Base-by-base conservation (phyloP, 2,113 vertebrate genomes). In the Addax nasomaculatus region DNA sequence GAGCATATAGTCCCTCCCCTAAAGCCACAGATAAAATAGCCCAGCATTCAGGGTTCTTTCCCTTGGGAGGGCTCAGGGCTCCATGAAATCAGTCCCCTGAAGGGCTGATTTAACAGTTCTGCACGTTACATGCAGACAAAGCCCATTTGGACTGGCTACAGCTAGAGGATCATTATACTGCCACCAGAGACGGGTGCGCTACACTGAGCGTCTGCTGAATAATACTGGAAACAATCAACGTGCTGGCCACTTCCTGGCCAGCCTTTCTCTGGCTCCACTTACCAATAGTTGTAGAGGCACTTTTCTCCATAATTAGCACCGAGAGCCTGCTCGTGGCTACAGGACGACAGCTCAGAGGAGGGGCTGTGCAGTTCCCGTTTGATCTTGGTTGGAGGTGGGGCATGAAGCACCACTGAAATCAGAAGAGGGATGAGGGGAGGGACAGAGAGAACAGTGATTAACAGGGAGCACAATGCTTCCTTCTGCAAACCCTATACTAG, bases 211-310 rank as follows among this genome's bases (percentile, higher is more conserved):
- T 62, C 25, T 81, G 84, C 64, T 49, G 33, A 39, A 6, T 49
- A 47, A 62, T 5, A 58, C 33, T 33, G 33, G n/a, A 23, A 76
- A 49, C 10, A n/a, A 53, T 47, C 19, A 9, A 55, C 47, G 4
- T 2, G 30, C 29, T 7, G 25, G 55, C 51, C 43, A 21, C 57
- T 39, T 88, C 85, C 76, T 13, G 39, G 60, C 36, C 9, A 13
- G 78, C 39, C 47, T 67, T 43, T 53, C 49, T 76, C 23, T 7
- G n/a, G 43, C 25, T 43, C 33, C 45, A 98, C 99, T 95, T 98
- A 99, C 99, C 99, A 99, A 99, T 99, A 99, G 99, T 99, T 99
- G 99, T 99, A 99, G 99, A 99, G 99, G 99, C 99, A 99, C 99
- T 99, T 99, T 99, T 99, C 99, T 99, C 99, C 99, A 55, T 99